Percentiles rank a stretch among this genome's conserved stretches.
These are phyloP conservation scores for Smutsia temminckii DNA, from an alignment of 2,797 vertebrate genomes.

Conservation along the genomic window DNA sequence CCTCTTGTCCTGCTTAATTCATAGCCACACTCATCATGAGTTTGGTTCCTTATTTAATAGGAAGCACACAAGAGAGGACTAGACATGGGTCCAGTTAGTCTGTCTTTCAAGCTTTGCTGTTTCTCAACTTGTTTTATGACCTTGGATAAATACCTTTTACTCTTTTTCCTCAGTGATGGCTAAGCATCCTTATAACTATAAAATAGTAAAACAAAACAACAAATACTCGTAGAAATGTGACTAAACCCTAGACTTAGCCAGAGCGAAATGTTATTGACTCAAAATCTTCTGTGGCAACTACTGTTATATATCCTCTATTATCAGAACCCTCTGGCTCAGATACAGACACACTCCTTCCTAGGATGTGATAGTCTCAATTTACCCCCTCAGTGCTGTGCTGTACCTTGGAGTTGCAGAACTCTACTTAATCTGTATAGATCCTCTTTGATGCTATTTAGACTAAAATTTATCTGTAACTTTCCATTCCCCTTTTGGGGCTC, in stretches of 20 bases:
- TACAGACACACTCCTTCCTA: background rate
- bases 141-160: background rate
- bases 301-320: accelerated
- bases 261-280: background rate
- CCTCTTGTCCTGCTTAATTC: background rate
- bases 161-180: background rate
- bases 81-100: background rate
- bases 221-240: background rate
- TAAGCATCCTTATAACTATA: background rate
- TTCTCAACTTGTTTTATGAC: constrained; percentile 16
- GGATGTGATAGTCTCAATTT: background rate
- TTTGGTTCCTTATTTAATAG: constrained; percentile 13
- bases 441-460: background rate
- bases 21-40: background rate
- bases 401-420: background rate
- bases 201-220: constrained; percentile 29
- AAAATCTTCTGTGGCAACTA: background rate
- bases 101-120: background rate
- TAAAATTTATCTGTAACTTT: background rate
- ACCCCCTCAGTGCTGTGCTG: background rate
- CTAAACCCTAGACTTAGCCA: background rate
- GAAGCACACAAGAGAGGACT: background rate
- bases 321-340: background rate
- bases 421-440: background rate
- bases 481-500: background rate